phyloP scores from a whole-genome alignment of 2,113 vertebrate genomes.

The Neopipo cinnamomea region DNA sequence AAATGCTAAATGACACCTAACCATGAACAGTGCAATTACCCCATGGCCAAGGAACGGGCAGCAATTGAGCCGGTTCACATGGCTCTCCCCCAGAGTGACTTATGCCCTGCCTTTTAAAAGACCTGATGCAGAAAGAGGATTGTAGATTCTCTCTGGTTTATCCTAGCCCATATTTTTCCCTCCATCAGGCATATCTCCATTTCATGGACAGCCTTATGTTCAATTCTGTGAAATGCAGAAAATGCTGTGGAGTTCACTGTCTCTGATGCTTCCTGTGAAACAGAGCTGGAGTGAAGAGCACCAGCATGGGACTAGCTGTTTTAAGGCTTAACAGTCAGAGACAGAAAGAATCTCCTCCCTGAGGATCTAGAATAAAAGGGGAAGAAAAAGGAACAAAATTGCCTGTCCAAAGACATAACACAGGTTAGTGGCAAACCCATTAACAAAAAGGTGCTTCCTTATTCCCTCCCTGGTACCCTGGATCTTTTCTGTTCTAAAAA shows the following conservation, averaged over 20 bases:
- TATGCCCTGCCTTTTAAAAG: neutral
- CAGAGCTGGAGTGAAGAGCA: neutral
- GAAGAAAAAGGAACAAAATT: neutral
- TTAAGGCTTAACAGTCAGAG: neutral
- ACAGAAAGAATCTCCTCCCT: neutral
- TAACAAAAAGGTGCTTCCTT: neutral
- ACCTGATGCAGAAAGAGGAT: neutral
- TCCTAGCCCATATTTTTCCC: neutral
- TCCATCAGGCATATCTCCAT: neutral
- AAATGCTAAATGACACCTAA: neutral
- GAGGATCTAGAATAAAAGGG: neutral
- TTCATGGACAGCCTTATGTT: neutral
- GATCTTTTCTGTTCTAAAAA: neutral
- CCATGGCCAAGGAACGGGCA: neutral
- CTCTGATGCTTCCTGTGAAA: neutral
- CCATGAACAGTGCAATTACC: neutral
- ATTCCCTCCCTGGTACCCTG: neutral
- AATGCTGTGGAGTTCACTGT: neutral
- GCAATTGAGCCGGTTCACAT: neutral
- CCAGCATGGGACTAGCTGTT: neutral
- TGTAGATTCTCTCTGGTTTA: neutral
- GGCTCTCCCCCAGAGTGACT: neutral
- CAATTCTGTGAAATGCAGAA: neutral
- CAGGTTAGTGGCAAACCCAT: neutral
- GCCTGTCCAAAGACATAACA: neutral